Evolutionary conservation across 2,888 invertebrate species (phyloP).

Genomic region (Tipula lateralis): DNA sequence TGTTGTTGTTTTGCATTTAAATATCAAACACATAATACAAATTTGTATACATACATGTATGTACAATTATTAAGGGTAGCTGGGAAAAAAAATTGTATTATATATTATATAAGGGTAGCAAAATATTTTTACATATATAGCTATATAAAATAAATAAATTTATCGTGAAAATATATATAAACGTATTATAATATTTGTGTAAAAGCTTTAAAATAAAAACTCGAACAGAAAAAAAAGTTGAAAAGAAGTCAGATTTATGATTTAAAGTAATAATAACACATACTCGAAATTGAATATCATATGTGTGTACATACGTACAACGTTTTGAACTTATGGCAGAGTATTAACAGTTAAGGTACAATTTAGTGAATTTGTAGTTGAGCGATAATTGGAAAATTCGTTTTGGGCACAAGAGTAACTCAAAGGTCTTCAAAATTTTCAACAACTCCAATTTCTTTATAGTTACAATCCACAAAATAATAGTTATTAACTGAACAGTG

Average conservation of each 20-base stretch:
- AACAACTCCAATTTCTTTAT: no score
- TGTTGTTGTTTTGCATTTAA: neutral
- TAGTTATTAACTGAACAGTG: no score
- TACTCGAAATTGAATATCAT: neutral
- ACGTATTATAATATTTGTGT: conserved; percentile 6
- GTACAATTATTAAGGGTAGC: neutral
- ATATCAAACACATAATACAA: neutral
- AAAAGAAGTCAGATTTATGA: neutral
- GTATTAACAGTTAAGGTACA: neutral
- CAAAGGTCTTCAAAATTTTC: no score
- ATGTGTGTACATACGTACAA: no score
- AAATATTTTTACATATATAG: neutral
- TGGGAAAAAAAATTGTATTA: neutral
- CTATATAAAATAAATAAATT: neutral
- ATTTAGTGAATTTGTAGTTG: neutral
- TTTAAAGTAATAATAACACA: neutral
- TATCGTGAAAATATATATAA: neutral
- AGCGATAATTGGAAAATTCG: neutral
- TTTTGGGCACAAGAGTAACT: no score
- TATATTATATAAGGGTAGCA: neutral
- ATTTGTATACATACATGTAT: neutral
- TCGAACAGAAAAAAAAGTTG: neutral
- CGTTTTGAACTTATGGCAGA: neutral
- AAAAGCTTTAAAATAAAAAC: neutral
- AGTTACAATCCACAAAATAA: no score